Evolutionary conservation across 2,113 vertebrate genomes (phyloP).

Genomic region (Neodon shergylaensis): DNA sequence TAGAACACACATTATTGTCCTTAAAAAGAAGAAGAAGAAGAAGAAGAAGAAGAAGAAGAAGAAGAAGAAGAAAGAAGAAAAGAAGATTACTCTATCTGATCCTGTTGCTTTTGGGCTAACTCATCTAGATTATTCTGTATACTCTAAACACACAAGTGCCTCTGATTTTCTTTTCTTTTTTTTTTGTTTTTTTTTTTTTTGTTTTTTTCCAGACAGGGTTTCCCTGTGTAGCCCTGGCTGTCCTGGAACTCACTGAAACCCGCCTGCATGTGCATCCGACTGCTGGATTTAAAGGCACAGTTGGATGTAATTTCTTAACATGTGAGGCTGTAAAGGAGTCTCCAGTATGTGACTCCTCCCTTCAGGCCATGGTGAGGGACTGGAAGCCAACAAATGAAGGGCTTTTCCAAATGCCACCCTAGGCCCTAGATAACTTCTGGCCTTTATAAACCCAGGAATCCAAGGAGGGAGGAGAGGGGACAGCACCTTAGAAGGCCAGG

Average conservation of each 20-base stretch:
- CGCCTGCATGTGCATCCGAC: neutral
- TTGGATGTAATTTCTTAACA: neutral
- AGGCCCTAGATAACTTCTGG: neutral
- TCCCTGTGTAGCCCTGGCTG: neutral
- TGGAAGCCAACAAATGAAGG: neutral
- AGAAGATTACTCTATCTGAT: neutral
- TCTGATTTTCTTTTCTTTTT: neutral
- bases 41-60: neutral
- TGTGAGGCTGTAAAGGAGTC: neutral
- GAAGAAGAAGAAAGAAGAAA: too few relatives aligned
- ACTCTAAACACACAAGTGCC: neutral
- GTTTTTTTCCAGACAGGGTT: neutral
- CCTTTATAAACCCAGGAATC: constrained; percentile 19
- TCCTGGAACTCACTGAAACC: neutral
- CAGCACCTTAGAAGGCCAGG: neutral
- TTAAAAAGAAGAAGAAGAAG: neutral
- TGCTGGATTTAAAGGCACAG: neutral
- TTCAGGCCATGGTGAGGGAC: neutral
- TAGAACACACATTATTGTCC: neutral
- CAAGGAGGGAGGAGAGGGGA: neutral
- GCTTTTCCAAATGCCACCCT: neutral
- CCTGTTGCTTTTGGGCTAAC: neutral
- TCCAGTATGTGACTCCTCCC: neutral
- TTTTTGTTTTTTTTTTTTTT: too few relatives aligned
- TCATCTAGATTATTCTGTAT: neutral